phyloP scores from a whole-genome alignment of 1,140 invertebrate genomes.

The Anastrepha ludens region DNA sequence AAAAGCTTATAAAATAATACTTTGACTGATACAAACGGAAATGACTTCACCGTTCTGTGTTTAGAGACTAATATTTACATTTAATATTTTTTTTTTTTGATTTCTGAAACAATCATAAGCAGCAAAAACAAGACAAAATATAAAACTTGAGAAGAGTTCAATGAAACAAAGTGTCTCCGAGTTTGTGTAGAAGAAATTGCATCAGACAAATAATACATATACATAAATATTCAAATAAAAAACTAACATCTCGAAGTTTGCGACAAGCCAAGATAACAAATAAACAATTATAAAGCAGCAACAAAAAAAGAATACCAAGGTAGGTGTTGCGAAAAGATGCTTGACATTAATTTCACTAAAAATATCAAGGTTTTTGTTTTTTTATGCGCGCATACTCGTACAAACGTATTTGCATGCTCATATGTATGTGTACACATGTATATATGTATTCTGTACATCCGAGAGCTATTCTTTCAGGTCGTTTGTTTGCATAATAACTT shows the following conservation, averaged over 20 bases:
- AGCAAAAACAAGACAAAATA: neutral
- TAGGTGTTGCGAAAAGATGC: conserved; percentile 12
- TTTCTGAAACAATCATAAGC: neutral
- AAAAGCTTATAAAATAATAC: neutral
- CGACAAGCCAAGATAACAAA: neutral
- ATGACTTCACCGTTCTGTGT: too few species aligned
- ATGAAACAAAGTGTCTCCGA: neutral
- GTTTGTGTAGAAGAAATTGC: neutral
- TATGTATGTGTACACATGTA: too few species aligned
- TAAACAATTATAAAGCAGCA: conserved; percentile 3
- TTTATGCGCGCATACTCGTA: conserved; percentile 44
- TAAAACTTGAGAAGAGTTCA: neutral
- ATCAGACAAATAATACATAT: neutral
- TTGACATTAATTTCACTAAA: conserved; percentile 19
- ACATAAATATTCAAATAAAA: neutral
- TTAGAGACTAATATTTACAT: too few species aligned
- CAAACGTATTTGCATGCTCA: neutral
- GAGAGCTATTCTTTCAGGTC: too few species aligned
- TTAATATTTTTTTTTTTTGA: too few species aligned
- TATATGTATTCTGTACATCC: too few species aligned
- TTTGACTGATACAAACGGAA: neutral
- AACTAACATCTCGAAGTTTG: neutral
- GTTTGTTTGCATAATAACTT: too few species aligned
- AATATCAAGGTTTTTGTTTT: neutral
- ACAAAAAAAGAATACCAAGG: neutral